Evolutionary conservation across 2,113 vertebrate genomes (phyloP).

Genomic region (Cyphomyrus plagiostoma): DNA sequence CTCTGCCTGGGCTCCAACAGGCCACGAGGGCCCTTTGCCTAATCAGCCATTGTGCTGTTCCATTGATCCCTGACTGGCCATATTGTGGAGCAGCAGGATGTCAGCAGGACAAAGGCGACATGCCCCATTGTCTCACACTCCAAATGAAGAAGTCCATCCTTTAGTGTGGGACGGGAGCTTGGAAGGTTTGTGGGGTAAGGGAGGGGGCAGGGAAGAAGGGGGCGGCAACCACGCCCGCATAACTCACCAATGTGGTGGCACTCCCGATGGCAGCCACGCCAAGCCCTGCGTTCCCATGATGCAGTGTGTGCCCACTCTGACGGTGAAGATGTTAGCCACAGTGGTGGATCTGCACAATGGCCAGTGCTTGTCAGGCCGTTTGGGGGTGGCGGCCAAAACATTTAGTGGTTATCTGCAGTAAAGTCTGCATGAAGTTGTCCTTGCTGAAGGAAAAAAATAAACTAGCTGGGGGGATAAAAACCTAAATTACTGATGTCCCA

Average conservation of each 20-base stretch:
- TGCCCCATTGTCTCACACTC: slow-evolving; percentile 66
- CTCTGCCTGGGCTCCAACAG: slow-evolving; percentile 47
- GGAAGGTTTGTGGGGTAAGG: slow-evolving; percentile 42
- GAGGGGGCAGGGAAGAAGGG: slow-evolving; percentile 20
- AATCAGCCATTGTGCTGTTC: slow-evolving; percentile 64
- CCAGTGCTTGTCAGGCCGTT: not conserved
- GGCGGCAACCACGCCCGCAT: slow-evolving; percentile 23
- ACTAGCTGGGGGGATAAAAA: not conserved
- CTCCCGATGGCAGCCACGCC: slow-evolving; percentile 36
- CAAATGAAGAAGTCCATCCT: slow-evolving; percentile 66
- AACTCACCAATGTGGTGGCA: slow-evolving; percentile 59
- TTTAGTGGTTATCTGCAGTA: not conserved
- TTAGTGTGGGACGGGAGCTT: slow-evolving; percentile 54
- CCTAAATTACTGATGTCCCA: not conserved
- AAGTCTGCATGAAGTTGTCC: not conserved
- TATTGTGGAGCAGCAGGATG: slow-evolving; percentile 69
- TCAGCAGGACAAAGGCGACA: slow-evolving; percentile 65
- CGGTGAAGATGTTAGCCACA: not conserved
- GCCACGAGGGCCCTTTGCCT: slow-evolving; percentile 53
- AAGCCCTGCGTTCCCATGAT: slow-evolving; percentile 33
- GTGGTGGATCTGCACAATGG: not conserved
- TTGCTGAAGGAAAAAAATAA: not conserved
- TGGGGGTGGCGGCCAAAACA: not conserved
- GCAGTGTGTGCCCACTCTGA: not conserved
- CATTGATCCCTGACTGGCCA: slow-evolving; percentile 70